These are phyloP conservation scores for Spea bombifrons DNA, from an alignment of 2,113 vertebrate species.

Conservation along the genomic window DNA sequence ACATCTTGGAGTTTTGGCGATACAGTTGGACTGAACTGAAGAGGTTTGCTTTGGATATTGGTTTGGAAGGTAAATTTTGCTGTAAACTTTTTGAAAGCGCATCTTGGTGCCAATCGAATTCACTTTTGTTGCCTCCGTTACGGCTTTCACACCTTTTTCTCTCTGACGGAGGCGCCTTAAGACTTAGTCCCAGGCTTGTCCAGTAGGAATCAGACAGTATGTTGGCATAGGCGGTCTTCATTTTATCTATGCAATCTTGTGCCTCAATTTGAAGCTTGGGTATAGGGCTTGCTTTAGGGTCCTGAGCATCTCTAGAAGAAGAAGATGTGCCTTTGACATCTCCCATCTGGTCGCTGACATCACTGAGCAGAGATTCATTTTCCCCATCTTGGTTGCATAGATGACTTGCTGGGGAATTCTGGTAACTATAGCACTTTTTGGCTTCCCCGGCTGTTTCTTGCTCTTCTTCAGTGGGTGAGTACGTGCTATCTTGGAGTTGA, in stretches of 20 bases:
- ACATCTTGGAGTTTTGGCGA: conserved; percentile 86
- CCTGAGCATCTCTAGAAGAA: conserved; percentile 72
- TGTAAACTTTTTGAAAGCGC: conserved; percentile 92
- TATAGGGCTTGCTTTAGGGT: conserved; percentile 64
- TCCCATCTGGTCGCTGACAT: conserved; percentile 86
- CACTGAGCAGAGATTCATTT: conserved; percentile 88
- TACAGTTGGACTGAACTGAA: conserved; percentile 96
- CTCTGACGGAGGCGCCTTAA: conserved; percentile 83
- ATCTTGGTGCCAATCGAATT: conserved; percentile 97
- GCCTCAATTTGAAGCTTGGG: conserved; percentile 77
- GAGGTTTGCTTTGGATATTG: conserved; percentile 86
- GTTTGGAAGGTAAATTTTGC: conserved; percentile 82
- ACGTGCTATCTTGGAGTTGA: conserved; percentile 80
- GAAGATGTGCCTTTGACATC: conserved; percentile 86
- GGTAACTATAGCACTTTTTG: conserved; percentile 90
- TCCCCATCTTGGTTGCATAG: conserved; percentile 90
- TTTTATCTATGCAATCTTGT: conserved; percentile 90
- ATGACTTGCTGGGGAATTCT: conserved; percentile 91
- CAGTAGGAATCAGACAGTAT: conserved; percentile 97
- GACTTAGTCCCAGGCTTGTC: conserved; percentile 87
- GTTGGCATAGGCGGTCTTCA: conserved; percentile 96
- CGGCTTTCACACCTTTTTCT: conserved; percentile 86
- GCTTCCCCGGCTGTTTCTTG: conserved; percentile 84
- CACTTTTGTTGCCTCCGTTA: conserved; percentile 80
- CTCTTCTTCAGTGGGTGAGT: conserved; percentile 81